Percentiles rank a stretch among this genome's conserved stretches.
Conservation (phyloP, 1,140 invertebrate species). For the Drosophila tristis region DNA sequence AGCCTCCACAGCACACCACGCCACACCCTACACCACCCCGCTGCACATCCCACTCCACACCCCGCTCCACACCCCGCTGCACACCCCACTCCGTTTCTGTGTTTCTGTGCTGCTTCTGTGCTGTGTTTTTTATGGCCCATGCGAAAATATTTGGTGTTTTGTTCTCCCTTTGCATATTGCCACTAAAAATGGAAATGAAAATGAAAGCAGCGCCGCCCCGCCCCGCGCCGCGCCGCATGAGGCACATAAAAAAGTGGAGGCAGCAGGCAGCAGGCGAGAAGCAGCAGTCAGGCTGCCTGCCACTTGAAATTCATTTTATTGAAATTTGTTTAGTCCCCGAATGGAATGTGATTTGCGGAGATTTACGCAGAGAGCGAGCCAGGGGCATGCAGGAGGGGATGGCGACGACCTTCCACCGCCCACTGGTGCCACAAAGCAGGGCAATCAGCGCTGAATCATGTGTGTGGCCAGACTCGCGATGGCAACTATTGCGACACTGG, state of each 20-base stretch:
- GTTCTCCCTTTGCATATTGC: constrained; percentile 71
- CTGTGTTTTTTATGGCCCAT: constrained; percentile 67
- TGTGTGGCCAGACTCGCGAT: too few species aligned
- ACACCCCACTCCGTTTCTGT: too few species aligned
- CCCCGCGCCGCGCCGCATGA: constrained; percentile 63
- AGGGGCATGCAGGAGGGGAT: background rate
- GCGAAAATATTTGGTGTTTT: constrained; percentile 67
- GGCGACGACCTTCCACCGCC: constrained; percentile 12
- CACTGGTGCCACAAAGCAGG: background rate
- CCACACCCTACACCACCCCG: too few species aligned
- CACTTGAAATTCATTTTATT: constrained; percentile 79
- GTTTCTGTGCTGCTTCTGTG: background rate
- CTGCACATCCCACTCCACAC: too few species aligned
- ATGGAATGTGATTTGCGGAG: constrained; percentile 37
- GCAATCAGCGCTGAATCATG: background rate
- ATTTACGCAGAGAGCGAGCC: background rate
- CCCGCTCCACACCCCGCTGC: too few species aligned
- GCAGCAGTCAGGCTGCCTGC: constrained; percentile 21
- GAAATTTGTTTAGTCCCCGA: constrained; percentile 68
- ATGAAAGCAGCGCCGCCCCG: constrained; percentile 56
- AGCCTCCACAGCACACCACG: background rate
- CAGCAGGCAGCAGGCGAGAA: background rate
- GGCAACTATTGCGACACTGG: too few species aligned
- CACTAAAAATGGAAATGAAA: constrained; percentile 73
- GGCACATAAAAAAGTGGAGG: constrained; percentile 52